Percentiles rank a stretch among this genome's conserved stretches.
Evolutionary conservation across 2,888 invertebrate species (phyloP).

Genomic region (Dolichopus griseipennis): DNA sequence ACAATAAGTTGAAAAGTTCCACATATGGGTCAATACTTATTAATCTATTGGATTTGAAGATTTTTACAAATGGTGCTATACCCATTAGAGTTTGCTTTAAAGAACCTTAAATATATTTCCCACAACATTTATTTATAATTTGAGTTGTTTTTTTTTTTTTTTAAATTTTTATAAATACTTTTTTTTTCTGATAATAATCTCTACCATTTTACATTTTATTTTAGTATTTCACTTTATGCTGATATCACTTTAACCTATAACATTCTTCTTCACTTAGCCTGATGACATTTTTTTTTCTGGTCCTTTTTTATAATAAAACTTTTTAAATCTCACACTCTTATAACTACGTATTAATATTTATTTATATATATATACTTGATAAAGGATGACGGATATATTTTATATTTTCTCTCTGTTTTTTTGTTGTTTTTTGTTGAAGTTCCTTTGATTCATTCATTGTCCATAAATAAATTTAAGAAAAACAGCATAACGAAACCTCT

Average conservation of each 20-base stretch:
- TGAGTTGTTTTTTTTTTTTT: no score
- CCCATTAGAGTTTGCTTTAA: no score
- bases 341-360: no score
- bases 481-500: no score
- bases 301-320: background rate
- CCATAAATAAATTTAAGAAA: background rate
- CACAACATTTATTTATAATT: no score
- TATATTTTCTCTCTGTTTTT: background rate
- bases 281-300: background rate
- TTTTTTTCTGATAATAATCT: background rate
- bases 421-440: background rate
- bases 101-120: no score
- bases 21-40: no score
- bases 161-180: background rate
- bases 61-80: no score
- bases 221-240: background rate
- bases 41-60: no score
- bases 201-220: background rate
- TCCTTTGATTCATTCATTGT: background rate
- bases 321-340: no score
- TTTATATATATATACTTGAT: background rate
- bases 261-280: background rate
- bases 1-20: no score
- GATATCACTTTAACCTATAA: background rate
- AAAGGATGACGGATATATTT: slow-evolving; percentile 9